A percentile compares a stretch with the other conserved stretches of the same genome.
phyloP scores from a whole-genome alignment of 35 echinoderm and acorn worm species.

The Eucidaris tribuloides region DNA sequence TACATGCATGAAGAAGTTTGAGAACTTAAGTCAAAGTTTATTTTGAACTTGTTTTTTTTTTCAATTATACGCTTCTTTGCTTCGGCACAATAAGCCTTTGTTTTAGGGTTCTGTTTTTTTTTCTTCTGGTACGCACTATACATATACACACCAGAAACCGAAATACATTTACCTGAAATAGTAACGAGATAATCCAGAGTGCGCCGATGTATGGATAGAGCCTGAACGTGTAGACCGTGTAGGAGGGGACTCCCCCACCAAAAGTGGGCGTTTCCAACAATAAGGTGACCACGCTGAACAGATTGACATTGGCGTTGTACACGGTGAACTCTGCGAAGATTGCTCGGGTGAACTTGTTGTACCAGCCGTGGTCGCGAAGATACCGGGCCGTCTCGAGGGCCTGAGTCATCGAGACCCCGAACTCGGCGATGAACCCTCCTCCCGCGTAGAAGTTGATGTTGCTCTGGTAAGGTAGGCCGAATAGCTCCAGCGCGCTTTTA shows the following conservation, averaged over 20 bases:
- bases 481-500: neutral
- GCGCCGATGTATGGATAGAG: conserved; percentile 47
- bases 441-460: conserved; percentile 36
- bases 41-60: too few species aligned
- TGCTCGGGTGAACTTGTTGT: conserved; percentile 48
- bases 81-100: too few species aligned
- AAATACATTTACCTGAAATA: conserved; percentile 20
- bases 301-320: conserved; percentile 64
- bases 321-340: conserved; percentile 69
- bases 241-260: conserved; percentile 34
- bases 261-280: conserved; percentile 31
- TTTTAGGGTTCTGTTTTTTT: too few species aligned
- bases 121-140: too few species aligned
- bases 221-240: conserved; percentile 33
- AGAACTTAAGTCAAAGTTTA: too few species aligned
- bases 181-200: neutral
- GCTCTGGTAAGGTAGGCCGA: conserved; percentile 42
- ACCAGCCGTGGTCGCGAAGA: conserved; percentile 46
- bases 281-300: conserved; percentile 62
- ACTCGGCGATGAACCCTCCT: conserved; percentile 50
- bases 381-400: conserved; percentile 21
- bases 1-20: too few species aligned
- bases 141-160: too few species aligned
- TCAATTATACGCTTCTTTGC: too few species aligned
- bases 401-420: conserved; percentile 1